These are phyloP conservation scores for Lanius collurio DNA, from an alignment of 2,113 vertebrate species.

Conservation along the genomic window DNA sequence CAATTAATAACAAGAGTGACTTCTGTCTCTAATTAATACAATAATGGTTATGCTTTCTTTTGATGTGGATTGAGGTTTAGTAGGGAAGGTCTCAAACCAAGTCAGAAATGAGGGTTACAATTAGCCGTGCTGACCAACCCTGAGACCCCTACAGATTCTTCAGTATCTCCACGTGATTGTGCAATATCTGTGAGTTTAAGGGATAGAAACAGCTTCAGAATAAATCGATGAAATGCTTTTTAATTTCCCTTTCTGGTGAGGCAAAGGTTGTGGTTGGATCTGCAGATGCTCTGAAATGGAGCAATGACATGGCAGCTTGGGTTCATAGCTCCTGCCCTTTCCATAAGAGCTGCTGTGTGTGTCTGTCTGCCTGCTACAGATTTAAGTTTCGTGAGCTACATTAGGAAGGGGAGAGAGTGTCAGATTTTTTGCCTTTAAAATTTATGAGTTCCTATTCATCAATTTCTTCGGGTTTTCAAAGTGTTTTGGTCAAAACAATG, in stretches of 20 bases:
- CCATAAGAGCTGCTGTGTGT: not conserved
- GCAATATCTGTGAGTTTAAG: not conserved
- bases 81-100: not conserved
- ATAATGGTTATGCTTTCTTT: not conserved
- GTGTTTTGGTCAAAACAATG: not conserved
- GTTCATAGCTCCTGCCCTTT: not conserved
- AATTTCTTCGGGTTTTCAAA: not conserved
- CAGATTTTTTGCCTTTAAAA: not conserved
- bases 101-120: not conserved
- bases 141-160: not conserved
- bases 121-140: not conserved
- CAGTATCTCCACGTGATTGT: not conserved
- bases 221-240: not conserved
- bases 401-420: not conserved
- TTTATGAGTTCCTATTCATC: not conserved
- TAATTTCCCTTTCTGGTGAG: not conserved
- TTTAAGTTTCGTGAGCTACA: not conserved
- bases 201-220: not conserved
- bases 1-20: not conserved
- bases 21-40: not conserved
- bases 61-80: not conserved
- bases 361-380: not conserved
- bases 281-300: not conserved
- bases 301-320: not conserved
- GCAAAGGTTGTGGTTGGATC: not conserved